phyloP scores from a whole-genome alignment of 2,888 invertebrate species.

The Diaphora mendica region DNA sequence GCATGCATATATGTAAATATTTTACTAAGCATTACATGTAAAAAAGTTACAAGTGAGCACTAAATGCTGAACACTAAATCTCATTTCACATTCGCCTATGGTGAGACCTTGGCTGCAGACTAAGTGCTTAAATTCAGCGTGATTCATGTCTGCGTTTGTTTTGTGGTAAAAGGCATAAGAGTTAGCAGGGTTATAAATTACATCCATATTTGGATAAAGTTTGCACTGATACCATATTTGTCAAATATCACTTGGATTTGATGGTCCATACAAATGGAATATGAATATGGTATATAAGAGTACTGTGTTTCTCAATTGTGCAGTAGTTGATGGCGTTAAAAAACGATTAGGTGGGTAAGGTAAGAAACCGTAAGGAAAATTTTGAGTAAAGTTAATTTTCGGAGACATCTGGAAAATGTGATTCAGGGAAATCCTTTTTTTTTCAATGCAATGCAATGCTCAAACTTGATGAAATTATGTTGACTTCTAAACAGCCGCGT shows the following conservation, averaged over 20 bases:
- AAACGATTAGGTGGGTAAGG: too few species aligned
- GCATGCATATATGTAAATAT: background rate
- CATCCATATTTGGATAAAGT: constrained; percentile 17
- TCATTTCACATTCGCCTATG: constrained; percentile 38
- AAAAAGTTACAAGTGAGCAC: background rate
- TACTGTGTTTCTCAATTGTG: background rate
- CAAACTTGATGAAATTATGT: background rate
- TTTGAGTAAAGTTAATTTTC: too few species aligned
- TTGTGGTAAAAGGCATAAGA: constrained; percentile 36
- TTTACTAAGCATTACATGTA: background rate
- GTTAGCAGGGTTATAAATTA: constrained; percentile 23
- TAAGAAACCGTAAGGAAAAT: too few species aligned
- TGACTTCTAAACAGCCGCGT: background rate
- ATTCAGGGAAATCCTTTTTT: too few species aligned
- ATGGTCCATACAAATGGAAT: background rate
- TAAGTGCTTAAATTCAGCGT: constrained; percentile 61
- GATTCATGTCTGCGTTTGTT: constrained; percentile 56
- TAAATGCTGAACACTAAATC: constrained; percentile 8
- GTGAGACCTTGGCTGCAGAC: constrained; percentile 56
- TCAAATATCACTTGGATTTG: background rate
- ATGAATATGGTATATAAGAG: background rate
- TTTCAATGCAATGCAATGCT: too few species aligned
- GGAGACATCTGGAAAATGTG: too few species aligned
- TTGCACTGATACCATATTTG: background rate
- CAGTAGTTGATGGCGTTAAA: background rate